phyloP scores from a whole-genome alignment of 2,888 invertebrate genomes.

The Coenonympha arcania region DNA sequence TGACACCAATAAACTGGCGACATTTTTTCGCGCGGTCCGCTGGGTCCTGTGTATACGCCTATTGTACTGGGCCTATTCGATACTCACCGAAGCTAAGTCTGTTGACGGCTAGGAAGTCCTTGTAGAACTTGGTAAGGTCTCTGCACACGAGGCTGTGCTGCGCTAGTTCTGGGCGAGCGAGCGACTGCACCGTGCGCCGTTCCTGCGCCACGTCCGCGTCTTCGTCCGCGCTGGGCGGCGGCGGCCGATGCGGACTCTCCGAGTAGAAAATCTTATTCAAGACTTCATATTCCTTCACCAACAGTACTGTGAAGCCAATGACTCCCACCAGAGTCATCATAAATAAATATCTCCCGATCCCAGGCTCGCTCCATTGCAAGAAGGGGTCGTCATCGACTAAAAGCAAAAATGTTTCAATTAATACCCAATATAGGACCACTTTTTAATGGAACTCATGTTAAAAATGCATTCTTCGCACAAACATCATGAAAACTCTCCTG shows the following conservation, averaged over 20 bases:
- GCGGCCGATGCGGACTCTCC: constrained; percentile 26
- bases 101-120: constrained; percentile 82
- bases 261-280: constrained; percentile 60
- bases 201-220: constrained; percentile 77
- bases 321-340: constrained; percentile 77
- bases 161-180: constrained; percentile 49
- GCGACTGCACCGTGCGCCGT: constrained; percentile 57
- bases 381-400: constrained; percentile 71
- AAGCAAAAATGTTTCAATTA: no score
- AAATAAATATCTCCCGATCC: constrained; percentile 81
- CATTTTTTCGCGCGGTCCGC: no score
- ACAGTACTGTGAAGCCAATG: constrained; percentile 74
- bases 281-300: constrained; percentile 77
- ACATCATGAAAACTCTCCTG: no score
- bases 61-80: no score
- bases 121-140: constrained; percentile 84
- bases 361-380: constrained; percentile 79
- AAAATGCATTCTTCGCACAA: no score
- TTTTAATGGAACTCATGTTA: no score
- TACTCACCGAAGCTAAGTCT: constrained; percentile 74
- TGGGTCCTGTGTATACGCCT: no score
- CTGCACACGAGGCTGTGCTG: constrained; percentile 75
- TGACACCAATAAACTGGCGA: no score
- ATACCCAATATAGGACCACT: no score
- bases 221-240: constrained; percentile 39